Conservation (phyloP, 1,140 invertebrate genomes). For the Bombyx mandarina region DNA sequence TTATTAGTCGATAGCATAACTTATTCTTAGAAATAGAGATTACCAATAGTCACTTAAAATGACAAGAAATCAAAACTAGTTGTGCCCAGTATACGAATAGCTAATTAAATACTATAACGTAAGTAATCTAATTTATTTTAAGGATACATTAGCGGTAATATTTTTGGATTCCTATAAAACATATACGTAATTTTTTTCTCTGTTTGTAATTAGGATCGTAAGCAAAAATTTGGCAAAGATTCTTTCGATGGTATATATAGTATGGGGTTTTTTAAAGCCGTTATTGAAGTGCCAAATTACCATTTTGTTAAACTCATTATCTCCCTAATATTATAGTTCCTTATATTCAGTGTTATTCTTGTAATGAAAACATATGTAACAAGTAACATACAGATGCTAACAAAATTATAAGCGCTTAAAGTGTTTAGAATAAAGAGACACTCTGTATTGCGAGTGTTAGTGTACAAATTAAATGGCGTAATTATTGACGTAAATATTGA, state of each 20-base stretch:
- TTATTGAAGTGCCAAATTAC: constrained; percentile 50
- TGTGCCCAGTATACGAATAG: constrained; percentile 71
- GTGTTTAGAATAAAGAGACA: no score
- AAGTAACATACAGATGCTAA: no score
- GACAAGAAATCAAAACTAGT: constrained; percentile 69
- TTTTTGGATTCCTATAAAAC: constrained; percentile 70
- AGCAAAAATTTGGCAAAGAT: constrained; percentile 49
- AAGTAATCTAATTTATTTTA: constrained; percentile 65
- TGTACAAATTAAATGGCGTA: no score
- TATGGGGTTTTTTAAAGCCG: constrained; percentile 19
- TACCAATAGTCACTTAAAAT: constrained; percentile 67
- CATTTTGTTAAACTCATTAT: constrained; percentile 21
- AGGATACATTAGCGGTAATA: constrained; percentile 66
- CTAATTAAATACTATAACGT: constrained; percentile 54
- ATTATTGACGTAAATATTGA: no score
- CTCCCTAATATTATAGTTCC: constrained; percentile 22
- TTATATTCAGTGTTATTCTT: constrained; percentile 16
- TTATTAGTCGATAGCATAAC: constrained; percentile 68
- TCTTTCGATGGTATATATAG: constrained; percentile 42
- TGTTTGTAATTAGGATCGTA: constrained; percentile 32
- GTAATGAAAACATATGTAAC: constrained; percentile 3
- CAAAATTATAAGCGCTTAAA: no score
- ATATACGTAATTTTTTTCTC: constrained; percentile 64
- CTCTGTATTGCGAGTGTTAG: no score
- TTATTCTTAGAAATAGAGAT: constrained; percentile 64